Base-by-base conservation (phyloP, 2,888 invertebrate genomes). In the Tetragonisca angustula region DNA sequence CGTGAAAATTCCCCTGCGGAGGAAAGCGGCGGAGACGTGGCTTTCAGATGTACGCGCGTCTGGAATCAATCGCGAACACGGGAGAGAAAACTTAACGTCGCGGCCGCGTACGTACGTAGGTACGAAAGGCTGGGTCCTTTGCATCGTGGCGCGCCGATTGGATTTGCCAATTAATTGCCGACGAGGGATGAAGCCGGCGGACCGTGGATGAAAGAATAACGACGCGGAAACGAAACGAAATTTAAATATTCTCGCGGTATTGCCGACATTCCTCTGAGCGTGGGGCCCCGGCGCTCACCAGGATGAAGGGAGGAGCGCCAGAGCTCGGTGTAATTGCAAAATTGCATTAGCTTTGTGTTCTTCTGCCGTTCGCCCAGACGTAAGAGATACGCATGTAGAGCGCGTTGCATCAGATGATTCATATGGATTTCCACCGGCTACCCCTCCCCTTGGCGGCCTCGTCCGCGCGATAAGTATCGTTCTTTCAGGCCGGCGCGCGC, bases 301-400 rank as follows among this genome's bases (percentile, higher is more conserved):
- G 84, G 84, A 84, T 81, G 83, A 84, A 88, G 88, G 87, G 87
- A 80, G 71, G 71, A 82, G 83, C 71, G 86, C 81, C 43, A 43
- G 74, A 81, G 89, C 88, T 86, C 90, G 88, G 90, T 89, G 91
- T 93, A 93, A 93, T 92, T 93, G 92, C 91, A 92, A 93, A 92
- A 93, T 93, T 92, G 92, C 92, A 92, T 93, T 92, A 93, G 93
- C 92, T 92, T 93, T 93, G 93, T 92, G 91, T 91, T 92, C 92
- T 91, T 92, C 90, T 88, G 91, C 89, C 90, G 88, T 91, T 91
- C 91, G 92, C 82, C 89, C 92, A 91, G 91, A 92, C 91, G 90
- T 91, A 91, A 92, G 91, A 91, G 89, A 92, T 92, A 92, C 87
- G 89, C 85, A 78, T 80, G 85, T 79, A 71, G 81, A 84, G 84